phyloP scores from a whole-genome alignment of 2,113 vertebrate species.

The Cairina moschata region DNA sequence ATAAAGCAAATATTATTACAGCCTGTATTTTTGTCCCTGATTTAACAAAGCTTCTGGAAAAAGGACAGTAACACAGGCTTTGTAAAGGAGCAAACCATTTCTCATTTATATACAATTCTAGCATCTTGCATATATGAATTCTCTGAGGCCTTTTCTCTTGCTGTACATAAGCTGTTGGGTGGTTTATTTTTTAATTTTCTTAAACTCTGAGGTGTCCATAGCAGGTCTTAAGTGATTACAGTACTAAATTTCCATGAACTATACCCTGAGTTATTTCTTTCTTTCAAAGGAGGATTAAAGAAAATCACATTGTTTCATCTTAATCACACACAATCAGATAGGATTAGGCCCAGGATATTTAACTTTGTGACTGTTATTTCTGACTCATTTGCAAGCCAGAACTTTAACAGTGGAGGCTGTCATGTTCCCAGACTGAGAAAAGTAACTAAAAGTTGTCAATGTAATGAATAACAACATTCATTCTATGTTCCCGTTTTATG shows the following conservation, averaged over 20 bases:
- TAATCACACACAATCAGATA: neutral
- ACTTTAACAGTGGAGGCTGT: neutral
- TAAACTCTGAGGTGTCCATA: neutral
- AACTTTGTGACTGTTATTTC: neutral
- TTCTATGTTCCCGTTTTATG: too few species aligned
- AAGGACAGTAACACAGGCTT: neutral
- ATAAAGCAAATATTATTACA: neutral
- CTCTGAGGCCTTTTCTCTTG: neutral
- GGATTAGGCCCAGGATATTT: neutral
- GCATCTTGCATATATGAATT: neutral
- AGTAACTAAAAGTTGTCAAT: neutral
- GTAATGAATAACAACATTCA: neutral
- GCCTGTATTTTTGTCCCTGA: neutral
- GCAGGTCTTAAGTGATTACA: neutral
- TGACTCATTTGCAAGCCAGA: neutral
- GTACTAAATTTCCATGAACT: neutral
- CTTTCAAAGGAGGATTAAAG: neutral
- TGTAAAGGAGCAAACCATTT: neutral
- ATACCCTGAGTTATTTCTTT: neutral
- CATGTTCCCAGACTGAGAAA: neutral
- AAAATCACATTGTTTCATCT: neutral
- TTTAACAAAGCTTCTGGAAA: neutral
- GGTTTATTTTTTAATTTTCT: neutral
- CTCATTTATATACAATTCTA: neutral
- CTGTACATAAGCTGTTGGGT: neutral